Percentiles rank a stretch among this genome's conserved stretches.
Evolutionary conservation across 2,888 invertebrate genomes (phyloP).

Genomic region (Lithophane socia): DNA sequence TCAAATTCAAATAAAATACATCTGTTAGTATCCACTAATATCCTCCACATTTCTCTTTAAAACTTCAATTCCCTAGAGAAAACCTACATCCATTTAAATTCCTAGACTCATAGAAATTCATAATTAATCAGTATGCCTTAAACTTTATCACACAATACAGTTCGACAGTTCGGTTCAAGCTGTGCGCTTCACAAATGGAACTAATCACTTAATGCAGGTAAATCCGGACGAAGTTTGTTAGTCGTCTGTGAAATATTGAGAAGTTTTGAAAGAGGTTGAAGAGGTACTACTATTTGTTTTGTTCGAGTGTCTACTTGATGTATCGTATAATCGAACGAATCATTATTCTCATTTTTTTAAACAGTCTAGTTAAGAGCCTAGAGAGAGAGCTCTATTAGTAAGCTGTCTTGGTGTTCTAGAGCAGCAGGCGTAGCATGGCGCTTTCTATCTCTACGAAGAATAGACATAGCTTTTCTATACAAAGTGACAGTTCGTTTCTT

Average conservation of each 20-base stretch:
- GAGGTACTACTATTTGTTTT: constrained; percentile 64
- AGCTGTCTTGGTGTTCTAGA: no score
- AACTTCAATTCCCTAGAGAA: constrained; percentile 2
- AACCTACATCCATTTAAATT: constrained; percentile 34
- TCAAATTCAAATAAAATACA: no score
- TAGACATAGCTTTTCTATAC: no score
- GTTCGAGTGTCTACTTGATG: neutral
- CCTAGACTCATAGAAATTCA: constrained; percentile 58
- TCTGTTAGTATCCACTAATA: no score
- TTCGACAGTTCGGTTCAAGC: constrained; percentile 74
- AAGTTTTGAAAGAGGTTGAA: constrained; percentile 78
- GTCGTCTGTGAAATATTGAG: constrained; percentile 83
- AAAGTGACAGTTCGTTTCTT: no score
- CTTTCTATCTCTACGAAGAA: no score
- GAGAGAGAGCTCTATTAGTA: no score
- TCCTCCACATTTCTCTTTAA: no score
- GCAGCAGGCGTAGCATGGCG: no score
- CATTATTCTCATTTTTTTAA: neutral
- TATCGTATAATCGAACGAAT: neutral
- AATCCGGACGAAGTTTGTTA: constrained; percentile 75
- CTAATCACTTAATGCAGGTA: constrained; percentile 88
- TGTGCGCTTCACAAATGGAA: constrained; percentile 87
- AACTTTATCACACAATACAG: constrained; percentile 72
- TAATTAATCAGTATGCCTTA: constrained; percentile 68
- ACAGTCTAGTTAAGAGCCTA: no score